Conservation (phyloP, 1,140 invertebrate genomes). For the Luehdorfia chinensis region DNA sequence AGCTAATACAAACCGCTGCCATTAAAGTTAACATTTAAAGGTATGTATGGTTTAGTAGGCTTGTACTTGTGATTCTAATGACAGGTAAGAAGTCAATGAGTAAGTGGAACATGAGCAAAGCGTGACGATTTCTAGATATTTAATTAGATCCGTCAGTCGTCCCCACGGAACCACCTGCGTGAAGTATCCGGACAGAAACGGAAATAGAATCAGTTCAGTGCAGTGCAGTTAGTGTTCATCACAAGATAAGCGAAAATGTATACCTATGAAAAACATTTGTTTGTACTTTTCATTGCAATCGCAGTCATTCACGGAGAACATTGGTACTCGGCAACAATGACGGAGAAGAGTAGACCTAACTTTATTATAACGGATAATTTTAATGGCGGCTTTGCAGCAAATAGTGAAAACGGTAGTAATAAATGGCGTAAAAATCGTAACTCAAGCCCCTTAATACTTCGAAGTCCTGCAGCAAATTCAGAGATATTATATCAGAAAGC, state of each 20-base stretch:
- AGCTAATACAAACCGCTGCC: too few relatives aligned
- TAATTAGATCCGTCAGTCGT: conserved; percentile 56
- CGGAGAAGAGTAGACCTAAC: conserved; percentile 12
- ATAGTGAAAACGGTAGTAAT: background rate
- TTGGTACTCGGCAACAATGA: conserved; percentile 27
- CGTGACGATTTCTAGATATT: conserved; percentile 51
- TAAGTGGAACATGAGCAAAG: conserved; percentile 44
- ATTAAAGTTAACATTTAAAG: too few relatives aligned
- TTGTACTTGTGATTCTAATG: too few relatives aligned
- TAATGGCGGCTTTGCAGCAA: background rate
- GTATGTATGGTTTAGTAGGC: too few relatives aligned
- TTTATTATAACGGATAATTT: background rate
- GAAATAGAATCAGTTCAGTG: conserved; percentile 21
- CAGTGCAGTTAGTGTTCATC: background rate
- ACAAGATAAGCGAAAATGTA: conserved; percentile 17
- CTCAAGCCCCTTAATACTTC: background rate
- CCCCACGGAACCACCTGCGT: conserved; percentile 27
- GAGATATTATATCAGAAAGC: too few relatives aligned
- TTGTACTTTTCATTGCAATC: conserved; percentile 14
- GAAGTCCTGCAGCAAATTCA: background rate
- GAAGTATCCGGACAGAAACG: conserved; percentile 21
- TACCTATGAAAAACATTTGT: background rate
- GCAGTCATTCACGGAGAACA: conserved; percentile 16
- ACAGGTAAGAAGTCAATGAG: conserved; percentile 15
- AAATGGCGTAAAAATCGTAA: background rate